Conservation (phyloP, 2,797 vertebrate species). For the Macrochelys suwanniensis region DNA sequence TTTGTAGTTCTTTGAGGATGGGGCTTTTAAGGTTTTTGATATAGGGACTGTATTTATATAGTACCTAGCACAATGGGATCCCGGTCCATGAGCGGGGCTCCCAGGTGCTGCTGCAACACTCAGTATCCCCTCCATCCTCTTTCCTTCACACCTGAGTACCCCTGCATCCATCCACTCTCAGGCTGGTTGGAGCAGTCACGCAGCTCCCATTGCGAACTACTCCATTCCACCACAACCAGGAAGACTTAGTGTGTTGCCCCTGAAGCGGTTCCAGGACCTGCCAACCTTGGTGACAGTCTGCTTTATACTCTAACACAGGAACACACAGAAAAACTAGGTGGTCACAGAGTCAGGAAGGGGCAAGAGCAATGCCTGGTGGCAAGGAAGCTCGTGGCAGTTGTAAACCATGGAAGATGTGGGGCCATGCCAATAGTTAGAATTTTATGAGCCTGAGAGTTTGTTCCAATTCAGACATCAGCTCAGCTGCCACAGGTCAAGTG, state of each 20-base stretch:
- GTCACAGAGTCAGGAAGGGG: neutral
- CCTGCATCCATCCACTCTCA: neutral
- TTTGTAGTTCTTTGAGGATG: neutral
- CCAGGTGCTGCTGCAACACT: neutral
- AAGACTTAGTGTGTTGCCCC: neutral
- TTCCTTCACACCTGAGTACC: neutral
- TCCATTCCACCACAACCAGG: neutral
- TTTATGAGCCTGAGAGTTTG: neutral
- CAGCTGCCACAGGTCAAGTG: accelerated
- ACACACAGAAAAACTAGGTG: neutral
- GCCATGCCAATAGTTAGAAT: neutral
- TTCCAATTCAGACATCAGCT: neutral
- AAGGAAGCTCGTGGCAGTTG: neutral
- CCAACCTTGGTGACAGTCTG: neutral
- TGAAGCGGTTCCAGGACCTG: neutral
- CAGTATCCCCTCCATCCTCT: neutral
- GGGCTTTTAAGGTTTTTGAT: neutral
- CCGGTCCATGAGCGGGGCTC: too few species aligned
- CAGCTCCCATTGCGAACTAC: neutral
- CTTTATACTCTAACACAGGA: neutral
- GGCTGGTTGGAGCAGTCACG: neutral
- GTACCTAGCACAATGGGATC: neutral
- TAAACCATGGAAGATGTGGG: neutral
- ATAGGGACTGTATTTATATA: neutral
- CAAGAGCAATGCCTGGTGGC: neutral